Evolutionary conservation across 2,888 invertebrate species (phyloP), one percentile per base, ranked within the genome.

Genomic region (Ectropis crepuscularia): DNA sequence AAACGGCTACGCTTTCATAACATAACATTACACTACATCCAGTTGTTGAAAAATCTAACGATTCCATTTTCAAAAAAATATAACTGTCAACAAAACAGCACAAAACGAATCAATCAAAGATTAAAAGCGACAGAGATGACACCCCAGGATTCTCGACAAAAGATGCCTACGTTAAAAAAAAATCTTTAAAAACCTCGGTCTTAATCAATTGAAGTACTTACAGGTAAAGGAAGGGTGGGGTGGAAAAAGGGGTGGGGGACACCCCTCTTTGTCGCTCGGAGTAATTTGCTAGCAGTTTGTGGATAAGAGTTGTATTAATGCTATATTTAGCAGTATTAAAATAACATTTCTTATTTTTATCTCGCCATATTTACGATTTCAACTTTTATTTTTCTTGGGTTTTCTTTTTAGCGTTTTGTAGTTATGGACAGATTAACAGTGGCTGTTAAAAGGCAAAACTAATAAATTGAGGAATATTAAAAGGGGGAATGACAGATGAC

Each of bases 141-240:
- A 57, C 53, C 60, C 53, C 64, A 46, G 47, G 57, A 51, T 41
- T 46, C 41, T 8, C 50, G 45, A 63, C 63, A 63, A 63, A 63
- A 63, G 60, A 57, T 59, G 45, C 45, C 54, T 60, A 60, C 59
- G 47, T 39, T 37, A 55, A 63, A 53, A 63, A 53, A 61, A 57
- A 65, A 36, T 36, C 47, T 42, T 47, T 12, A 57, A 57, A 48
- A 53, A 46, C 43, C 51, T 47, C 57, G 37, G 36, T 61, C 63
- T 59, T 64, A 64, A 64, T 64, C 64, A 64, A 64, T 64, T 64
- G 64, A 60, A 64, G 64, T 60, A 60, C 55, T 51, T 63, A 54
- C 63, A 63, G 63, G 63, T 59, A 55, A 6, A 42, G 42, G 54
- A 49, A 49, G 57, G 58, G 63, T 39, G 39, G 63, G 6, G 42